Evolutionary conservation across 1,140 invertebrate genomes (phyloP).

Genomic region (Nylanderia fulva): DNA sequence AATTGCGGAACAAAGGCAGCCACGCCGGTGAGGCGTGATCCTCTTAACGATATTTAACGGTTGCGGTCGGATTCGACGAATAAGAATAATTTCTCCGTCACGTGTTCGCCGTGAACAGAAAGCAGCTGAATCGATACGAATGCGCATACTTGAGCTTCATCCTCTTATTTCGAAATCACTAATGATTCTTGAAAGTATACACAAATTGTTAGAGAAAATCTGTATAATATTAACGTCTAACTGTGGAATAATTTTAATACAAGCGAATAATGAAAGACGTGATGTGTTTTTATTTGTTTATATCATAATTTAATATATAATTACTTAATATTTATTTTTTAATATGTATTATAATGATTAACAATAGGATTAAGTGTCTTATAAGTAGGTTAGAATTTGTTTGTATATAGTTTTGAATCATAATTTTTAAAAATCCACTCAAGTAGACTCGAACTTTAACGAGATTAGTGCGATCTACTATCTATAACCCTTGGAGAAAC

Average conservation of each 20-base stretch:
- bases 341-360: too few relatives aligned
- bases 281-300: neutral
- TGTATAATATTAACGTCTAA: neutral
- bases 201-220: neutral
- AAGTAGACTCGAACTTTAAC: too few relatives aligned
- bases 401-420: too few relatives aligned
- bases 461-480: too few relatives aligned
- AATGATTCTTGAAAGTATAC: neutral
- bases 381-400: too few relatives aligned
- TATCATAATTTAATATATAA: neutral
- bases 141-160: neutral
- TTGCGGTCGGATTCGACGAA: constrained; percentile 30
- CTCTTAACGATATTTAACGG: constrained; percentile 69
- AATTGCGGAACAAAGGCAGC: constrained; percentile 52
- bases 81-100: neutral
- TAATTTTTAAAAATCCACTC: too few relatives aligned
- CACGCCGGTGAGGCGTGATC: constrained; percentile 17
- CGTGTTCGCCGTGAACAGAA: neutral
- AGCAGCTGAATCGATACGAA: neutral
- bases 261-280: neutral
- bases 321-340: too few relatives aligned
- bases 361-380: too few relatives aligned
- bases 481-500: too few relatives aligned
- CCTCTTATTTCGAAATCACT: neutral
- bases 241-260: neutral